Evolutionary conservation across 2,113 vertebrate genomes (phyloP).

Genomic region (Poecile atricapillus): DNA sequence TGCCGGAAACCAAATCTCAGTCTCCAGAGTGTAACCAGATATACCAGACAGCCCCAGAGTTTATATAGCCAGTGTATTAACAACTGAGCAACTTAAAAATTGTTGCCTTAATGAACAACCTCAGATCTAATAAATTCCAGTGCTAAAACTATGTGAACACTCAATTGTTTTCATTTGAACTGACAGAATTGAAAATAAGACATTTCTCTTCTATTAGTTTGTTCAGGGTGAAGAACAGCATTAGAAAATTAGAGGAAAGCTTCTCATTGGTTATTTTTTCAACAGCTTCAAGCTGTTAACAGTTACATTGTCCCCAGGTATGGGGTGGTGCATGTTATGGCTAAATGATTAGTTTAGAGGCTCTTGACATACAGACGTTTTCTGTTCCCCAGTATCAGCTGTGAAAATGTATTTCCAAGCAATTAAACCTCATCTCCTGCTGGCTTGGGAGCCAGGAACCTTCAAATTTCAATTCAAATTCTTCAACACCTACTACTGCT

Average conservation of each 20-base stretch:
- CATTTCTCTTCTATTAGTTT: slow-evolving; percentile 59
- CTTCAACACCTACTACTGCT: slow-evolving; percentile 70
- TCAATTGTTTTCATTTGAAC: slow-evolving; percentile 50
- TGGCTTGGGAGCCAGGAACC: slow-evolving; percentile 72
- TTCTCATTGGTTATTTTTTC: slow-evolving; percentile 62
- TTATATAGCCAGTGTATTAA: slow-evolving; percentile 54
- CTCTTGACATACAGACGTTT: slow-evolving; percentile 74
- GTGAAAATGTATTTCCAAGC: slow-evolving; percentile 79
- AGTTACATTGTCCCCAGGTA: slow-evolving; percentile 68
- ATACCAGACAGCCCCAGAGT: slow-evolving; percentile 35
- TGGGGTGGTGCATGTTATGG: slow-evolving; percentile 64
- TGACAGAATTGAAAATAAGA: slow-evolving; percentile 59
- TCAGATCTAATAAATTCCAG: slow-evolving; percentile 58
- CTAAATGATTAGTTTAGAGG: slow-evolving; percentile 75
- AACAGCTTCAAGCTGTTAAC: slow-evolving; percentile 75
- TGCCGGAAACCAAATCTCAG: slow-evolving; percentile 64
- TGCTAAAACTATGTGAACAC: slow-evolving; percentile 45
- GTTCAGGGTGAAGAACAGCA: slow-evolving; percentile 58
- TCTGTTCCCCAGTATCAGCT: slow-evolving; percentile 71
- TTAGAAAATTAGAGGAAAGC: slow-evolving; percentile 56
- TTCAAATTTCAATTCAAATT: slow-evolving; percentile 78
- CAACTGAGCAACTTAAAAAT: slow-evolving; percentile 65
- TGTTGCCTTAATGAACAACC: slow-evolving; percentile 59
- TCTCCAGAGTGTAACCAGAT: slow-evolving; percentile 70
- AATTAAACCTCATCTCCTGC: slow-evolving; percentile 78